Evolutionary conservation across 2,113 vertebrate species (phyloP).

Genomic region (Heterotilapia buettikoferi): DNA sequence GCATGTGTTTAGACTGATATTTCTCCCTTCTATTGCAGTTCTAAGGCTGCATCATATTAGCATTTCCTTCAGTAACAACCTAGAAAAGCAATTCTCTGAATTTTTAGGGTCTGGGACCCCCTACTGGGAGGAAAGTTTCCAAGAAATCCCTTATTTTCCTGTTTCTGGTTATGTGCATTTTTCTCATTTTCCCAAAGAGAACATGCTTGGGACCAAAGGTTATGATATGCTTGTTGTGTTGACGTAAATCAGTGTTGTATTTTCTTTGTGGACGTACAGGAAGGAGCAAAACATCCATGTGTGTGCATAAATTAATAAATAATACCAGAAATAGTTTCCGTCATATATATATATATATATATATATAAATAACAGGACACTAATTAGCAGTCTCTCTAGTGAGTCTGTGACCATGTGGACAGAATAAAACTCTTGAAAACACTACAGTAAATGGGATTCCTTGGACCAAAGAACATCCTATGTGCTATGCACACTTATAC

Average conservation of each 20-base stretch:
- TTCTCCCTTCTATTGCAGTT: neutral
- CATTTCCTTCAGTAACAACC: neutral
- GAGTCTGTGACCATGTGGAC: neutral
- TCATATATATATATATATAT: rapidly evolving
- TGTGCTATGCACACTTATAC: neutral
- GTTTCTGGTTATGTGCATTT: neutral
- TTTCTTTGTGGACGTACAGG: neutral
- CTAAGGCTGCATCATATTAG: neutral
- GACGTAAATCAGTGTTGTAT: neutral
- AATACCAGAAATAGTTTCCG: neutral
- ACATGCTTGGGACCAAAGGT: neutral
- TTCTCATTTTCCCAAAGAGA: neutral
- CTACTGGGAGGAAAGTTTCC: neutral
- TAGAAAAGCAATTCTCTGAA: neutral
- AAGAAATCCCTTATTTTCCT: neutral
- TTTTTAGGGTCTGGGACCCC: neutral
- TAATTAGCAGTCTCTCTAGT: neutral
- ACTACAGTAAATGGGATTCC: neutral
- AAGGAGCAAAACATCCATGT: neutral
- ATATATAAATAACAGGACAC: neutral
- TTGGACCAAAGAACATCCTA: neutral
- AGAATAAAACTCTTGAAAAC: neutral
- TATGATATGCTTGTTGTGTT: neutral
- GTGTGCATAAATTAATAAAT: neutral
- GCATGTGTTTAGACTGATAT: neutral